Evolutionary conservation across 2,113 vertebrate genomes (phyloP).

Genomic region (Cairina moschata): DNA sequence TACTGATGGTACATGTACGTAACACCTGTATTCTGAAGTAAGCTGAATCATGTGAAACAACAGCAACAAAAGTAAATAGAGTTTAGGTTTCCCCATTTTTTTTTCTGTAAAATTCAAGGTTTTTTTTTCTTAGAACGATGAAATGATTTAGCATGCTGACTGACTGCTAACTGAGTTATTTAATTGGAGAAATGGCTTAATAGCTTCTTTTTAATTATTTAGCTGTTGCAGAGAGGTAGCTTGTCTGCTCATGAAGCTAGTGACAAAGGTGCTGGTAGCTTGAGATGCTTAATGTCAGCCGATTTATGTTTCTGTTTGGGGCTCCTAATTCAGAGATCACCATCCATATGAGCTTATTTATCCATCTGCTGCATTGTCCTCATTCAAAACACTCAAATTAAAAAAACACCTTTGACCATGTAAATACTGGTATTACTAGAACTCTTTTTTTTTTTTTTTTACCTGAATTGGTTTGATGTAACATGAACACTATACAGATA

Average conservation of each 20-base stretch:
- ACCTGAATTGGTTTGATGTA: conserved; percentile 28
- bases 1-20: too few species aligned
- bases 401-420: conserved; percentile 30
- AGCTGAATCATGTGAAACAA: not conserved
- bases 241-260: conserved; percentile 43
- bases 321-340: conserved; percentile 4
- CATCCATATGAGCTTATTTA: conserved; percentile 30
- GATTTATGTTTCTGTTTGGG: conserved; percentile 32
- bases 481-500: not conserved
- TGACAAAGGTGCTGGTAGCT: conserved; percentile 23
- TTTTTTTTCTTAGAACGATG: conserved; percentile 43
- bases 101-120: conserved; percentile 32
- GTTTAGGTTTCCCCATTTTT: not conserved
- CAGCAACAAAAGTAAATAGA: not conserved
- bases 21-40: not conserved
- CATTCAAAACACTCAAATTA: conserved; percentile 20
- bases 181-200: conserved; percentile 63
- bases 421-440: not conserved
- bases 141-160: not conserved
- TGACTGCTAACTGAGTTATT: conserved; percentile 60
- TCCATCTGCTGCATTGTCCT: conserved; percentile 20
- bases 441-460: not conserved
- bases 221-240: conserved; percentile 46
- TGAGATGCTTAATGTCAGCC: conserved; percentile 4
- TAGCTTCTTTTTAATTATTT: conserved; percentile 73